phyloP scores from a whole-genome alignment of 2,797 vertebrate genomes.

The Columba guinea region DNA sequence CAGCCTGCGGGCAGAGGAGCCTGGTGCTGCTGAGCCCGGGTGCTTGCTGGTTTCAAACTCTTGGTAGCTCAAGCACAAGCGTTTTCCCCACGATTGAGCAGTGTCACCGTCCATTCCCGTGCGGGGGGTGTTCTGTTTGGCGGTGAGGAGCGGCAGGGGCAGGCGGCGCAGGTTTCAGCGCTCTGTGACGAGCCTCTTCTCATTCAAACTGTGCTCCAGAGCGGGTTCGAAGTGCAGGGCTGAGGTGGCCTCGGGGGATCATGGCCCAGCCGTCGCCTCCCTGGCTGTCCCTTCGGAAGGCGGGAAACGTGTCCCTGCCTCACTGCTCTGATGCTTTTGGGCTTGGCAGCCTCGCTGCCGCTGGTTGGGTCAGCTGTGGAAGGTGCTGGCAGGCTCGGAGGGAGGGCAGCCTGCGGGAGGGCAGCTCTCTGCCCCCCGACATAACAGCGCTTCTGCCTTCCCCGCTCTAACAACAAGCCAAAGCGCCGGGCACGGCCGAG shows the following conservation, averaged over 20 bases:
- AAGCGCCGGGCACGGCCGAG: accelerated
- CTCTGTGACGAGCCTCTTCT: too few relatives aligned
- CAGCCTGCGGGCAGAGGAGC: neutral
- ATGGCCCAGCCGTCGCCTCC: accelerated
- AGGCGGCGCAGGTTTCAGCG: accelerated
- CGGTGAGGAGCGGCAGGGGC: accelerated
- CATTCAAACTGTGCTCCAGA: accelerated
- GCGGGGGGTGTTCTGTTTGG: accelerated
- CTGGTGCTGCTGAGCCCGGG: accelerated
- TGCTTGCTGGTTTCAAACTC: accelerated
- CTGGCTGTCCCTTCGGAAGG: accelerated
- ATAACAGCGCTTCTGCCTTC: accelerated
- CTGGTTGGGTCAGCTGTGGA: accelerated
- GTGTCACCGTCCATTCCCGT: accelerated
- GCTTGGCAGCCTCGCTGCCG: neutral
- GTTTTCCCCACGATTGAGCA: accelerated
- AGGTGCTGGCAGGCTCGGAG: accelerated
- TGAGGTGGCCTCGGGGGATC: accelerated
- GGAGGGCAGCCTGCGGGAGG: neutral
- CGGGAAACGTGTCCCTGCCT: accelerated
- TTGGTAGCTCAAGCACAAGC: accelerated
- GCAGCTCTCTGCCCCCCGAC: accelerated
- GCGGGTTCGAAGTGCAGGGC: accelerated
- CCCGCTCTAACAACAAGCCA: accelerated
- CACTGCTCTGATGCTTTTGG: accelerated